A percentile compares a stretch with the other conserved stretches of the same genome.
Conservation (phyloP, 2,113 vertebrate genomes). For the Conger conger region DNA sequence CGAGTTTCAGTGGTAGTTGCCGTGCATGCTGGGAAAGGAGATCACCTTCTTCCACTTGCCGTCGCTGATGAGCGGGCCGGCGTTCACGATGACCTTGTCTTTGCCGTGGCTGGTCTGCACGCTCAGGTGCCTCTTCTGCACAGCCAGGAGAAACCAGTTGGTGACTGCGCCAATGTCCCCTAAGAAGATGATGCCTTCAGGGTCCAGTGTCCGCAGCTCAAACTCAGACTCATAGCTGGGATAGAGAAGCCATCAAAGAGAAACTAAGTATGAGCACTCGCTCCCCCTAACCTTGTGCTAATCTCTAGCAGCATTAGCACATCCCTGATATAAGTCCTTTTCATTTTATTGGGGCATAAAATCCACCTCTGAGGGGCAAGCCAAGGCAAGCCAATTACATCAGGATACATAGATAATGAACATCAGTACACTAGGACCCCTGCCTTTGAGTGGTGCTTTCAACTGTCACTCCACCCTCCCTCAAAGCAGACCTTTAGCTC, state of each 20-base stretch:
- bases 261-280: neutral
- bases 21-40: neutral
- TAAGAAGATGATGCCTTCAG: constrained; percentile 42
- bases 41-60: constrained; percentile 43
- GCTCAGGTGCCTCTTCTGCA: constrained; percentile 31
- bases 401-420: neutral
- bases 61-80: constrained; percentile 35
- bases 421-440: neutral
- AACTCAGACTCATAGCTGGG: constrained; percentile 38
- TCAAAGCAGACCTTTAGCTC: neutral
- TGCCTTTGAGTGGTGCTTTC: neutral
- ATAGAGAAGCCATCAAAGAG: neutral
- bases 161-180: constrained; percentile 20
- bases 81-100: constrained; percentile 3
- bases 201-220: constrained; percentile 43
- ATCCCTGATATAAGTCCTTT: neutral
- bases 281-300: neutral
- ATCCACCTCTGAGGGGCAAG: neutral
- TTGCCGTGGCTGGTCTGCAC: constrained; percentile 31
- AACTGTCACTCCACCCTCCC: neutral
- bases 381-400: neutral
- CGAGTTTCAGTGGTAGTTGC: neutral
- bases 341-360: neutral
- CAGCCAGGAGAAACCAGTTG: constrained; percentile 44
- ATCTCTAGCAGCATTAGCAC: neutral